Base-by-base conservation (phyloP, 2,888 invertebrate species). In the Pteria penguin region DNA sequence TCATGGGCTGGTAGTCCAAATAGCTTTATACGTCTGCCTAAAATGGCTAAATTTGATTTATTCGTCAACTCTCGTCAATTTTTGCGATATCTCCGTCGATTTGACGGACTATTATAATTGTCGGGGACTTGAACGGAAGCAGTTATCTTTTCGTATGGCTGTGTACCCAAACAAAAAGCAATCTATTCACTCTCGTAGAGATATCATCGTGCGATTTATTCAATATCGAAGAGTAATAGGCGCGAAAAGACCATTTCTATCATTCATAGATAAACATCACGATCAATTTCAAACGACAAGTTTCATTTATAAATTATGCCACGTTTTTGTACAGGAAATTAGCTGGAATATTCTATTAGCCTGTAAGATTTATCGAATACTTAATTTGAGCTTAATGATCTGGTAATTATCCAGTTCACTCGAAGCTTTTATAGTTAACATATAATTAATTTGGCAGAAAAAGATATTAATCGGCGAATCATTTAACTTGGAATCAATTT, bases 281-380 rank as follows among this genome's bases (percentile, higher is more conserved):
- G 27, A 22, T 27, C 11, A 29, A 26, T 60, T 60, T 24, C 60
- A 60, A n/a, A 60, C 27, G 60, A 60, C 60, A 60, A 14, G 27
- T 27, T 24, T 60, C 60, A 60, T 22, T 60, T 24, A 60, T 60
- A 60, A 60, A 60, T 60, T 60, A 60, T 60, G 27, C 24, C 60
- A 60, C 27, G 27, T 27, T 29, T 24, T 60, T 24, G 22, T 8
- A 22, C 57, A 24, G 60, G 60, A 60, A 60, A 60, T 60, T 60
- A 60, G 60, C 26, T 14, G 27, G 24, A n/a, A 27, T 60, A 24
- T 60, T 60, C 22, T 27, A 24, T 24, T 60, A 60, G 60, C 27
- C 26, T 60, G 11, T 26, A 26, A n/a, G 27, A 11, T 26, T 60
- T 11, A 26, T 11, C 22, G 22, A 60, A 24, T 60, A 26, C 14